Base-by-base conservation (phyloP, 2,797 vertebrate genomes). In the Arrhamphus sclerolepis region DNA sequence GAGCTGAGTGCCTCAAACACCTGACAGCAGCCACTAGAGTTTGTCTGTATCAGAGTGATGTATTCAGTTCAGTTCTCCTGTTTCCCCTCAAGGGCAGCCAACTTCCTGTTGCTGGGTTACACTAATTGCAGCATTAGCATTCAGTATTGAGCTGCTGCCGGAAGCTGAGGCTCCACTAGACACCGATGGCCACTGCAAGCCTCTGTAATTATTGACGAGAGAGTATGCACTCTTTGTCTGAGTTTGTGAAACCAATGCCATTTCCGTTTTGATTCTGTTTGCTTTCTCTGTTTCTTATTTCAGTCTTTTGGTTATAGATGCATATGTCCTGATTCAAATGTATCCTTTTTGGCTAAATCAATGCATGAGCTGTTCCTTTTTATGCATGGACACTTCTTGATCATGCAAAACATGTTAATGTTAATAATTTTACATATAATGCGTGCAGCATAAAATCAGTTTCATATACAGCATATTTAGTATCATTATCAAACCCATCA, bases 41-140 rank as follows among this genome's bases (percentile, higher is more conserved):
- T 42, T 18, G 72, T 75, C 77, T 55, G 71, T 61, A 78, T 80
- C 71, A 67, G 42, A 72, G 72, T 14, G 58, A 85, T 82, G 69
- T 62, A 81, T 87, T 86, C 84, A 72, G 52, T 57, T 67, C 66
- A 48, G 26, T 59, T 77, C 79, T 76, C 75, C 47, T 22, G 22
- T 56, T 57, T 78, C 75, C 56, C 73, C 83, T 82, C 68, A 74
- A 84, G 82, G 78, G 72, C 83, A 86, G 63, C 69, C 65, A 49
- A 82, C 84, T 88, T 90, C 86, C 85, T 87, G 89, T 90, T 89
- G 87, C 89, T 75, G 77, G 80, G 84, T 80, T 75, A 85, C 83
- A 59, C 74, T 90, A 90, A 92, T 88, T 84, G 77, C 62, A 24
- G 55, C 74, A 85, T 92, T 90, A 84, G 83, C 80, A 92, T 92